Base-by-base conservation (phyloP, 2,113 vertebrate species). In the Leptocoma aspasia region DNA sequence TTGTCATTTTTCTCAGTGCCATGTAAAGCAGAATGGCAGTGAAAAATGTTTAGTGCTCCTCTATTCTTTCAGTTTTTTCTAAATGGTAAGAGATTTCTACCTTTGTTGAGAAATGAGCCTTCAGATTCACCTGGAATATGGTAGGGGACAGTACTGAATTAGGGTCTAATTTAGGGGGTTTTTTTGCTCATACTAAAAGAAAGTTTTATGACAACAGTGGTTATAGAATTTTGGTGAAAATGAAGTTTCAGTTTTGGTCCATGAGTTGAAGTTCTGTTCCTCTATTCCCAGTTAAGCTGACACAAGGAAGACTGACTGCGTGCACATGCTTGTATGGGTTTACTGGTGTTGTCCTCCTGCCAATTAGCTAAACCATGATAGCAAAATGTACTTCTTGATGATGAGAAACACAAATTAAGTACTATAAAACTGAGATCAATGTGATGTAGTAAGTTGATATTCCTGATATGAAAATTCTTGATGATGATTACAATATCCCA, bases 291-390 rank as follows among this genome's bases (percentile, higher is more conserved):
- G 35, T 24, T 59, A 59, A 87, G 13, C 20, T 68, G 73, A 42
- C 1, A 3, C 22, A 49, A 80, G 2, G 14, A 28, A 26, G 44
- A 23, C 50, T 41, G 9, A 61, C 9, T 44, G 39, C 0, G 0
- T 71, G 42, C 3, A 2, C 10, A 35, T 4, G 0, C 28, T 63
- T 28, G 9, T 52, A 3, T 16, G 23, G 30, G 7, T 75, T 78
- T 82, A 9, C 28, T 41, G 5, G 26, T 50, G 47, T 30, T 72
- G 59, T 93, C 52, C 11, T 31, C 10, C 26, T 82, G 39, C 24
- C 61, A 30, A 1, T n/a, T 33, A 73, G 42, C 42, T 63, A 59
- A 94, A 54, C 19, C 10, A 2, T 70, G 42, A 53, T 4, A 42
- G 33, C 26, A 81, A 83, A 70, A 54, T 39, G 7, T 79, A 50